Base-by-base conservation (phyloP, 2,888 invertebrate genomes). In the Xanthorhoe designata region DNA sequence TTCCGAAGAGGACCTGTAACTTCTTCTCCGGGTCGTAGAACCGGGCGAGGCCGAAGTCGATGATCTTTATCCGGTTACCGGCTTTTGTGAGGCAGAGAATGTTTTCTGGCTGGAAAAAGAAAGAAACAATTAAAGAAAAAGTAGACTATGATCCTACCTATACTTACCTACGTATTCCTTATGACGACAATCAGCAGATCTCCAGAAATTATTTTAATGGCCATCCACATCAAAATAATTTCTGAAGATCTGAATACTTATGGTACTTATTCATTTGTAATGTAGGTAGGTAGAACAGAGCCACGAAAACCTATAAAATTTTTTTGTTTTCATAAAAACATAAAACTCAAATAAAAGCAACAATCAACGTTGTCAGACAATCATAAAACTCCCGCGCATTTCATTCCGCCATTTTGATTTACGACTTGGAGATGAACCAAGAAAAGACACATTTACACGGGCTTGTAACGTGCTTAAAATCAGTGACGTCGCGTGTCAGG, bases 21-120 rank as follows among this genome's bases (percentile, higher is more conserved):
- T 98, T 98, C 94, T 98, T 98, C 82, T 96, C 96, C 0, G 98
- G 98, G 87, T 98, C 98, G 84, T 96, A 98, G 86, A 97, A 96
- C 78, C 99, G 94, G 3, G 99, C 99, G 73, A 99, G 92, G 8
- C 99, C 99, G 87, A 99, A 99, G 91, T 99, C 99, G 77, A 99
- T 99, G 79, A 99, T 97, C 94, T 99, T 99, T 79, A 99, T 98
- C 76, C 99, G 95, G 92, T 99, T 99, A n/a, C 99, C 99, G 58
- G 98, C 96, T 85, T 97, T 97, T 66, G 99, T 98, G 24, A 99
- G 95, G 82, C 99, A 99, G 58, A 99, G 95, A 78, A 99, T 99
- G 89, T 99, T 99, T 91, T 99, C 99, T 9, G 99, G 99, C 97
- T 98, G 94, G 61, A 19, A 65, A 88, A 86, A 70, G 71, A 74